Evolutionary conservation across 2,797 vertebrate species (phyloP), one percentile per base, ranked within the genome.

Genomic region (Microcaecilia unicolor): DNA sequence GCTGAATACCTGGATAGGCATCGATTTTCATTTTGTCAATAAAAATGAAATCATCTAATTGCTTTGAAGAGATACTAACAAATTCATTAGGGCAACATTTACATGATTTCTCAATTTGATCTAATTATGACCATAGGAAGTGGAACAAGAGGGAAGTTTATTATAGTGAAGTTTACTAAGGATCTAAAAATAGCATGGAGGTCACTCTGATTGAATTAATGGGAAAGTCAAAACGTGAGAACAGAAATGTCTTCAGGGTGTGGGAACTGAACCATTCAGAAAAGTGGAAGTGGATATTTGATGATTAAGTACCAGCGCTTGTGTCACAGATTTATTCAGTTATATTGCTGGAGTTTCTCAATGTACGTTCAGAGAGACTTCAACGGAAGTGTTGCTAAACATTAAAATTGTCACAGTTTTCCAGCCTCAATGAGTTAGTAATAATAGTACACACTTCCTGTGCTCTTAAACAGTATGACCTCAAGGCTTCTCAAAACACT

Each of bases 401-500:
- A 37, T 20, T 30, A 42, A n/a, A n/a, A 22, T 9, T 44, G 52
- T 58, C 63, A 48, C 2, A 0, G 20, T 45, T 51, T 44, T 41
- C 26, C 27, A 49, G 28, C 27, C 39, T 45, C 32, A 51, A 27
- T 34, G 46, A 41, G 44, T 35, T 25, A 58, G 45, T 42, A 40
- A 51, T 15, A 47, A 25, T 22, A 45, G 25, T 19, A 26, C 3
- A 12, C 24, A 43, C 49, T 74, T 79, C 70, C 74, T 59, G 60
- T 43, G 10, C 50, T 38, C n/a, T 15, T 56, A 34, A 51, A 22
- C 30, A 1, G 1, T 9, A 16, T 16, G 33, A 50, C 31, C 41
- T 41, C 12, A 16, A 13, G 17, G 21, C 13, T 52, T 39, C 25
- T 25, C 39, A 23, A n/a, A 4, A 9, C 31, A 20, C 15, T 21